Base-by-base conservation (phyloP, 2,797 vertebrate species). In the Neomorphus geoffroyi region DNA sequence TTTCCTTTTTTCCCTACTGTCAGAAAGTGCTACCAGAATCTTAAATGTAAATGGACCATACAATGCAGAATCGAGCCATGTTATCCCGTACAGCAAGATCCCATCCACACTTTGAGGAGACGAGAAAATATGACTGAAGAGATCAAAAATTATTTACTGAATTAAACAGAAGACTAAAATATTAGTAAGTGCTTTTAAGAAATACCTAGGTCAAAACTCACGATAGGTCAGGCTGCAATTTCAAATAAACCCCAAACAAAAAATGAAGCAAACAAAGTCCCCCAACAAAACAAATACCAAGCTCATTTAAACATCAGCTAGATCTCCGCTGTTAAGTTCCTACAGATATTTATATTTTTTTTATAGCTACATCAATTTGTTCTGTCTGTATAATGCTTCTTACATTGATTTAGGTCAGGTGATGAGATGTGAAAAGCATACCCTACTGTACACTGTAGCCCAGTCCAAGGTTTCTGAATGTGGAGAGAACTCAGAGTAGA, bases 181-280 rank as follows among this genome's bases (percentile, higher is more conserved):
- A 48, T 71, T 74, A 27, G 77, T 56, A 85, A 90, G 67, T 19
- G 17, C n/a, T 87, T 56, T 56, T 60, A 88, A 56, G 18, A 56
- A 35, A 35, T 26, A 66, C 17, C 32, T 60, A 51, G 28, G 61
- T 71, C 45, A 93, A 78, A 91, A n/a, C n/a, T 22, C 5, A 2
- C 66, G 64, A 51, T 19, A 41, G 39, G 3, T n/a, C 50, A 57
- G 60, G 26, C 6, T 39, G 15, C 10, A 48, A 64, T 83, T 67
- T 6, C 0, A 75, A 33, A 69, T 39, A 71, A 30, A 41, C 0
- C 0, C 5, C 6, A 14, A 43, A 7, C 9, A 72, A 48, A 48
- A 48, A 56, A 11, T 22, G 30, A 50, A 13, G 10, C 32, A 79
- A 50, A 45, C 22, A 3, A 2, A 2, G 13, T 12, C 27, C 13